Conservation (phyloP, 2,888 invertebrate species). For the Smittia sp. region DNA sequence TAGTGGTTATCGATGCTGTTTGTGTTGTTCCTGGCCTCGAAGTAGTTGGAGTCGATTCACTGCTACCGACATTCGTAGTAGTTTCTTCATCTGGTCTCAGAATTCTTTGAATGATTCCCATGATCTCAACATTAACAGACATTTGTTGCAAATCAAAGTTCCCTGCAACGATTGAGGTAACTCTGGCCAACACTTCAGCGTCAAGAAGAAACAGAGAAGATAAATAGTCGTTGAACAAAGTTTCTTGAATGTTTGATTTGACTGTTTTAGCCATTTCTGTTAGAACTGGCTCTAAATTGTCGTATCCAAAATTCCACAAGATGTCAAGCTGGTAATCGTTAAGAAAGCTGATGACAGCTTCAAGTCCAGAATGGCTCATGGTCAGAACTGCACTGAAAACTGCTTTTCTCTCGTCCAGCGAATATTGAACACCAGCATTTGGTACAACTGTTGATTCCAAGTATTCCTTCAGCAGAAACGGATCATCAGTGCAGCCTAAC, state of each 20-base stretch:
- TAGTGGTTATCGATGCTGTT: too few species aligned
- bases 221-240: background rate
- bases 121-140: background rate
- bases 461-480: background rate
- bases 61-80: too few species aligned
- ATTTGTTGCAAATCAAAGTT: background rate
- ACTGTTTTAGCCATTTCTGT: background rate
- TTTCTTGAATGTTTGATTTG: background rate
- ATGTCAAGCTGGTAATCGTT: background rate
- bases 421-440: background rate
- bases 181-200: too few species aligned
- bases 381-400: constrained; percentile 8
- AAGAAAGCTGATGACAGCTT: constrained; percentile 6
- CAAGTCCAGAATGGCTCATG: background rate
- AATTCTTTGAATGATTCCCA: background rate
- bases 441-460: background rate
- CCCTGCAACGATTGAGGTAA: background rate
- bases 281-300: background rate
- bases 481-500: constrained; percentile 17
- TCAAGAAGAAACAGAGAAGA: too few species aligned
- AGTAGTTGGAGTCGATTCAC: too few species aligned
- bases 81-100: too few species aligned
- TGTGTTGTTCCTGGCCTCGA: too few species aligned
- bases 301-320: background rate
- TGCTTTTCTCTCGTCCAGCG: background rate